phyloP scores from a whole-genome alignment of 1,140 invertebrate genomes.

The Nomia melanderi region DNA sequence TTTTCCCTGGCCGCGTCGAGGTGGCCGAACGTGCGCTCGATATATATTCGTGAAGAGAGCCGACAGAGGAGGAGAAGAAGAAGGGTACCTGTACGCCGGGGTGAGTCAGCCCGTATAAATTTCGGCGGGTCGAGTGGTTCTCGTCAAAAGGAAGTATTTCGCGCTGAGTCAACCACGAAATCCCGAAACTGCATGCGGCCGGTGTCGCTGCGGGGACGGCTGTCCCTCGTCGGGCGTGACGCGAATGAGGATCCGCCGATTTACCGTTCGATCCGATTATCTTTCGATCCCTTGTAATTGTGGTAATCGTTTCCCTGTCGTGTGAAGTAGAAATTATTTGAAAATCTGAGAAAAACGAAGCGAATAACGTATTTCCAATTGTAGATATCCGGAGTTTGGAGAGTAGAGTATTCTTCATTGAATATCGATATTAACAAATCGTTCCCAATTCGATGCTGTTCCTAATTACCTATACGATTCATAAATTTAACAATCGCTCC shows the following conservation, averaged over 20 bases:
- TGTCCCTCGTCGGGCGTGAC: background rate
- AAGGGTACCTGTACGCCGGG: conserved; percentile 43
- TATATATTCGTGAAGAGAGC: conserved; percentile 32
- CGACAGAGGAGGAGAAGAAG: background rate
- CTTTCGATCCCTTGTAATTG: too few species aligned
- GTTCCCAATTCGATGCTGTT: too few species aligned
- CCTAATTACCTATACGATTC: too few species aligned
- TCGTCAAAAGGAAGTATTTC: conserved; percentile 60
- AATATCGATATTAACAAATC: too few species aligned
- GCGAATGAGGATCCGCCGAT: background rate
- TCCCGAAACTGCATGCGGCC: conserved; percentile 27
- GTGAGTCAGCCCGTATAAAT: conserved; percentile 60
- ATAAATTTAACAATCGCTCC: too few species aligned
- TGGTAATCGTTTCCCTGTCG: too few species aligned
- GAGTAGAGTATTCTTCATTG: too few species aligned
- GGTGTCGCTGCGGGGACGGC: background rate
- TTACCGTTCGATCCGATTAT: background rate
- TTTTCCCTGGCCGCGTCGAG: background rate
- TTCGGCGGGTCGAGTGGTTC: conserved; percentile 59
- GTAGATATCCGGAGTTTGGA: too few species aligned
- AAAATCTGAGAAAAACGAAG: too few species aligned
- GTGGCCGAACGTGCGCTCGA: conserved; percentile 21
- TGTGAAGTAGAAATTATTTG: too few species aligned
- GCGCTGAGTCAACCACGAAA: conserved; percentile 58
- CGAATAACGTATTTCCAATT: too few species aligned